Base-by-base conservation (phyloP, 2,797 vertebrate species). In the Dipus sagitta region DNA sequence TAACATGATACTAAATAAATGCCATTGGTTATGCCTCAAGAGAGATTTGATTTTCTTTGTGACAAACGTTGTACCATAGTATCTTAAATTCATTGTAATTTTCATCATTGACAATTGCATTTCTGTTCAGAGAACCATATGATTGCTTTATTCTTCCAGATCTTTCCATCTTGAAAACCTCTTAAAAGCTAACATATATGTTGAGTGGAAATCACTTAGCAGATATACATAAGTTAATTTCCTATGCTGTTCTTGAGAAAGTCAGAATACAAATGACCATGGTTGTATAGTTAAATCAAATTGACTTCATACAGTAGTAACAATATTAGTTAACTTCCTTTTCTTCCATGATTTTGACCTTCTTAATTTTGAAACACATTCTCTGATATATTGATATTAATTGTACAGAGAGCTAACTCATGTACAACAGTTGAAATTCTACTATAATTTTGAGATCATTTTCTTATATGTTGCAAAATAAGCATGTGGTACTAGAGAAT, bases 81-180 rank as follows among this genome's bases (percentile, higher is more conserved):
- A 91, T 20, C 32, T 80, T 60, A 54, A 82, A 67, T 78, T 74
- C 47, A n/a, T 30, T 79, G 21, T 58, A 86, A 68, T 34, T 84
- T 34, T 88, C 90, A 80, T 87, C 64, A 84, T 15, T 67, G 52
- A 67, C 42, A 83, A 47, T 62, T 74, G 24, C 12, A 79, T 34
- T 82, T 87, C 83, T 96, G n/a, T 42, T 83, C 23, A 88, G 0
- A 74, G 64, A 91, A 96, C 67, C 12, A 76, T 67, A 64, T 68
- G 6, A 65, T 72, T 3, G 3, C 47, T 81, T 96, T 70, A 82
- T 95, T 94, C 92, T 87, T 65, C 71, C 47, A 60, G 11, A 65
- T 67, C 23, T 72, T 67, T 83, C 38, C 7, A 21, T 75, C n/a
- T 76, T 94, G 62, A 94, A 96, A 96, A 60, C 4, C 30, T 14